Evolutionary conservation across 1,140 invertebrate species (phyloP).

Genomic region (Anagrus nilaparvatae): DNA sequence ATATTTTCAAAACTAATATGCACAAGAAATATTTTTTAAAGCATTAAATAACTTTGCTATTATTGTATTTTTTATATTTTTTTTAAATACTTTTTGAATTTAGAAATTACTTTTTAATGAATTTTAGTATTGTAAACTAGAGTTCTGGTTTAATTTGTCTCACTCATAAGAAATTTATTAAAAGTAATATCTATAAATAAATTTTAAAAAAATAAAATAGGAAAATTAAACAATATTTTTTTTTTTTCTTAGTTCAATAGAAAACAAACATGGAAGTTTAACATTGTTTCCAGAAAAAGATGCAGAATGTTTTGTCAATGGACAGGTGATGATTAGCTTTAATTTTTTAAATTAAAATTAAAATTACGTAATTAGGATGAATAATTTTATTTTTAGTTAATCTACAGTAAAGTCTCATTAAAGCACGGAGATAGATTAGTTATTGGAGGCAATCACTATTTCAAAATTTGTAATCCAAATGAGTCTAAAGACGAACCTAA

Average conservation of each 20-base stretch:
- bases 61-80: no score
- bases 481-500: conserved; percentile 21
- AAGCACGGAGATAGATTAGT: conserved; percentile 56
- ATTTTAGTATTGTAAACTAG: background rate
- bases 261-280: conserved; percentile 41
- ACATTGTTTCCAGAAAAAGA: conserved; percentile 40
- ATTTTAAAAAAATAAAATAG: conserved; percentile 1
- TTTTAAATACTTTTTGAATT: conserved; percentile 8
- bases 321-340: conserved; percentile 39
- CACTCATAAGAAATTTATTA: no score
- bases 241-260: conserved; percentile 30
- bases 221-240: no score
- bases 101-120: background rate
- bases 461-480: conserved; percentile 46
- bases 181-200: no score
- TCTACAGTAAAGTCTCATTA: conserved; percentile 35
- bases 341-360: background rate
- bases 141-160: no score
- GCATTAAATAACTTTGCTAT: no score
- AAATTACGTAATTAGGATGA: background rate
- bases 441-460: conserved; percentile 59
- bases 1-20: no score
- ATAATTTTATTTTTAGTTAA: conserved; percentile 21
- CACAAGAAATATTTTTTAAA: no score
- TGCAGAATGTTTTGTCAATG: conserved; percentile 57